Evolutionary conservation across 2,797 vertebrate species (phyloP), one percentile per base, ranked within the genome.

Genomic region (Muscicapa comitata): DNA sequence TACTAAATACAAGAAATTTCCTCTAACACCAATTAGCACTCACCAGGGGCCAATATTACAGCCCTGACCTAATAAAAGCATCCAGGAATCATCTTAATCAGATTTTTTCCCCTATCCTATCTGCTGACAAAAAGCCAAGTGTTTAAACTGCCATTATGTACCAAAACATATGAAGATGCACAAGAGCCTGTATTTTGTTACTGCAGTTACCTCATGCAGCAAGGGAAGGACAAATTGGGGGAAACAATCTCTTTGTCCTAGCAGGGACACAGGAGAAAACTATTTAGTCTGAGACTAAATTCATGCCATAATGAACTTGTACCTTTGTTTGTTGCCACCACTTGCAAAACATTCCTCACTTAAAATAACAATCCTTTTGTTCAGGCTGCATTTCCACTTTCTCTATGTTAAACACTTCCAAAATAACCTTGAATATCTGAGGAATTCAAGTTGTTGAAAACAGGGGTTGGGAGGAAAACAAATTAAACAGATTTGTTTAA

Each of bases 401-500:
- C 33, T 90, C 4, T 23, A 23, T 16, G 17, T 90, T 88, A 92
- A 80, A 75, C 14, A 35, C 18, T 61, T 94, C 65, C 86, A 94
- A 87, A 95, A 40, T 18, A 93, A 63, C 37, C 85, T 65, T 14
- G 67, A 96, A 66, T 78, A 53, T 66, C 12, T 75, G 42, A 95
- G 42, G 83, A 79, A n/a, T 89, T 88, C 42, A 86, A 95, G 78
- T 42, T 71, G 48, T 83, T 90, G 53, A 94, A 94, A 94, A 85
- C 28, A n/a, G 47, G 20, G 86, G 58, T 35, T 87, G 66, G 72
- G 61, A 93, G 73, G 40, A 95, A 96, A 96, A 96, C 53, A 88
- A 96, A 93, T 90, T 95, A 92, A 93, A 95, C 68, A 84, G 74
- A 90, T 97, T 80, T 65, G 33, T 93, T 96, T 91, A 96, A 97